phyloP scores from a whole-genome alignment of 1,140 invertebrate species.

The Bombus haemorrhoidalis region DNA sequence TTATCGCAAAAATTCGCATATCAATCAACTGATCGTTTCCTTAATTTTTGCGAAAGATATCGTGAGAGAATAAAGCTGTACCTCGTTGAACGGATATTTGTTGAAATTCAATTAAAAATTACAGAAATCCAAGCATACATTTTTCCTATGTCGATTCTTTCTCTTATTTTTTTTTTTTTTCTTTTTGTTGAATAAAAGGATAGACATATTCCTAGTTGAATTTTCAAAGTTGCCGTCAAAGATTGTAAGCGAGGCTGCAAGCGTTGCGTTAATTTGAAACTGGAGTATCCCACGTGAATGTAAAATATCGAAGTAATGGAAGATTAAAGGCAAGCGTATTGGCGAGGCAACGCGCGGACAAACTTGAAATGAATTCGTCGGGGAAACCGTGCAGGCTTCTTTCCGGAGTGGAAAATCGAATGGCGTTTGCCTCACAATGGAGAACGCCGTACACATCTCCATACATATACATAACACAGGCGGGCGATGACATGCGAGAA shows the following conservation, averaged over 20 bases:
- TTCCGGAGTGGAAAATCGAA: slow-evolving; percentile 43
- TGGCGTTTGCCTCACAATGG: slow-evolving; percentile 25
- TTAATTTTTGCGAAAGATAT: neutral
- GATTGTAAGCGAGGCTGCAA: neutral
- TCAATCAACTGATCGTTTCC: neutral
- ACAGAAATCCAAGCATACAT: no score
- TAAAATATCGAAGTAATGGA: neutral
- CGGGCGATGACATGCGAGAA: slow-evolving; percentile 51
- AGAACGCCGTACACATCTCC: slow-evolving; percentile 31
- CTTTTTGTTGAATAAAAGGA: neutral
- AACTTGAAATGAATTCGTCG: neutral
- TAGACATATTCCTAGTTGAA: no score
- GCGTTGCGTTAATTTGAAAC: neutral
- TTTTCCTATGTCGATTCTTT: no score
- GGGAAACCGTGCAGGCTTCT: slow-evolving; percentile 1
- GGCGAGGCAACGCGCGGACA: neutral
- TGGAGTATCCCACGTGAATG: neutral
- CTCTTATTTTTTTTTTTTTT: no score
- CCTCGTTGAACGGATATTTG: no score
- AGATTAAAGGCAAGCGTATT: neutral
- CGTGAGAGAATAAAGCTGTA: no score
- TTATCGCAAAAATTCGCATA: neutral
- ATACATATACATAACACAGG: slow-evolving; percentile 47
- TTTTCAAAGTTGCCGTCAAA: no score
- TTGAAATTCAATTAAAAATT: no score